phyloP scores from a whole-genome alignment of 2,797 vertebrate genomes.

The Microctenopoma steveboyesi region DNA sequence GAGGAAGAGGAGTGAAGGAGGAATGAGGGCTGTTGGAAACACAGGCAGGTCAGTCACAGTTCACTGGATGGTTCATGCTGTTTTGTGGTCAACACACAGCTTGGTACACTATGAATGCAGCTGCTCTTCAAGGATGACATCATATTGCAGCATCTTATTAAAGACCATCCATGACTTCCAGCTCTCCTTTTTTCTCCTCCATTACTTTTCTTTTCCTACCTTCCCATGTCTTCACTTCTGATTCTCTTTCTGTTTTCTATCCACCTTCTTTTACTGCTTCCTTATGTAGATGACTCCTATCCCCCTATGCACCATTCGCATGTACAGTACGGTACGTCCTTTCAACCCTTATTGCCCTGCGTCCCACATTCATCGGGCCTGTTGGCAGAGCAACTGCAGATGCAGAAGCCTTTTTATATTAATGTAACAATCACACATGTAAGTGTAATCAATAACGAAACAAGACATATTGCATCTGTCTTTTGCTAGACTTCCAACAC shows the following conservation, averaged over 20 bases:
- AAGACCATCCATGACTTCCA: conserved; percentile 26
- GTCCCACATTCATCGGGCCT: conserved; percentile 5
- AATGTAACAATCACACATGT: conserved; percentile 18
- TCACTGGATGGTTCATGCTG: conserved; percentile 7
- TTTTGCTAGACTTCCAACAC: neutral
- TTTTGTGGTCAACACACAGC: conserved; percentile 12
- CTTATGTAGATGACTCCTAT: conserved; percentile 13
- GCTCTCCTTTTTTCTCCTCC: conserved; percentile 1
- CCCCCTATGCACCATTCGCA: conserved; percentile 7
- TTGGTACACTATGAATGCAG: conserved; percentile 38
- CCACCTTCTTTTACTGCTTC: conserved; percentile 4
- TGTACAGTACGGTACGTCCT: neutral
- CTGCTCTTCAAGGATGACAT: conserved; percentile 59
- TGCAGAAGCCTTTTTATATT: conserved; percentile 13
- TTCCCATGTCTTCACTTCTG: neutral
- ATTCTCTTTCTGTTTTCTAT: conserved; percentile 3
- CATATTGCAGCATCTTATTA: conserved; percentile 63
- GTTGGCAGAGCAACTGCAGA: conserved; percentile 8
- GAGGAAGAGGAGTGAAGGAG: neutral
- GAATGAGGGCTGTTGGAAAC: neutral
- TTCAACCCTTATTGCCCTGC: conserved; percentile 1
- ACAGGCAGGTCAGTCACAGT: neutral
- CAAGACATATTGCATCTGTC: neutral
- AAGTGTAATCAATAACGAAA: conserved; percentile 17
- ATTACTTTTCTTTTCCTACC: neutral